Evolutionary conservation across 2,888 invertebrate genomes (phyloP), one percentile per base, ranked within the genome.

Genomic region (Chouioia cunea): DNA sequence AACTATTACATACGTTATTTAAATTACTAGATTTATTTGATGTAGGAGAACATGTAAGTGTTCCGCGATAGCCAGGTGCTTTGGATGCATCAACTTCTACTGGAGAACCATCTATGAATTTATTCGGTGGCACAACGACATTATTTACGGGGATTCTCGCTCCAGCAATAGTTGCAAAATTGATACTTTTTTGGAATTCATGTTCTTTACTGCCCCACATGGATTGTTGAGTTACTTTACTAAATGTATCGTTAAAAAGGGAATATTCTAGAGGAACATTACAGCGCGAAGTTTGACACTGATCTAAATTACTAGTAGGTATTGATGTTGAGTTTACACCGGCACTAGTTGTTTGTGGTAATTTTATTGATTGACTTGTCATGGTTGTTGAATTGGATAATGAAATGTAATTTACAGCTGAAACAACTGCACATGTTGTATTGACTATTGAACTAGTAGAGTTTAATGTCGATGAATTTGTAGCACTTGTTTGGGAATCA

Each of bases 61-160:
- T 91, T 64, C 93, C 94, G 80, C 96, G 90, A 85, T 96, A 97
- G 0, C 96, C 96, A 0, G 96, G 96, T 71, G 96, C 96, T 86
- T 96, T 97, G 56, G 94, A 92, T 4, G 93, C 93, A 87, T 96
- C 96, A 73, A 92, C 95, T 87, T 92, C 88, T 4, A 88, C 88
- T 23, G 89, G 88, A 65, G 88, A 87, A 71, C 86, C 87, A 73
- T 89, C 89, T 63, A 89, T 87, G 76, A 88, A 89, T 79, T 88
- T 88, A 64, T 85, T 85, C 18, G 81, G 78, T 83, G 81, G 87
- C 84, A 75, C 86, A 83, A 79, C 88, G 83, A 84, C 88, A 80
- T 81, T 75, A 72, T 82, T 82, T 44, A 85, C 78, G 65, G 82
- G 79, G 53, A 84, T 83, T 46, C 86, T 86, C 54, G 88, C 89